Conservation (phyloP, 2,888 invertebrate species). For the Drosophila tanythrix region DNA sequence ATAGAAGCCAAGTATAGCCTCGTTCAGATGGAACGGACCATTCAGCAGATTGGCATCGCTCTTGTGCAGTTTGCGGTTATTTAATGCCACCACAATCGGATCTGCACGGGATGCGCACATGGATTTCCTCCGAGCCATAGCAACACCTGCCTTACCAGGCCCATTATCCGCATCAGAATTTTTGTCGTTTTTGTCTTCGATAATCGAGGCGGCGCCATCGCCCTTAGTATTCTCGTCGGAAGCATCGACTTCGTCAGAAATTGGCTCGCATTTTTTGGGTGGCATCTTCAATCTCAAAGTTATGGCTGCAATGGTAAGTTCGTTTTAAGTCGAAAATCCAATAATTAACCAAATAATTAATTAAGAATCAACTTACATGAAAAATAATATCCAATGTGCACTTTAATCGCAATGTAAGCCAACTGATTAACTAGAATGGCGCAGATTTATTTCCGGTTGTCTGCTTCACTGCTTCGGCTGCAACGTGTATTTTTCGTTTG, state of each 20-base stretch:
- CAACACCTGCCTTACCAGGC: not conserved
- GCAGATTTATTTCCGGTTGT: too few relatives aligned
- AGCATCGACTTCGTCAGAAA: too few relatives aligned
- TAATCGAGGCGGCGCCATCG: not conserved
- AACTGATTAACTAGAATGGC: too few relatives aligned
- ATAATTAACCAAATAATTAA: not conserved
- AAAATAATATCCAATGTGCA: too few relatives aligned
- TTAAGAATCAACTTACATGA: not conserved
- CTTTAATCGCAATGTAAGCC: too few relatives aligned
- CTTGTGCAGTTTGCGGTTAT: conserved; percentile 86
- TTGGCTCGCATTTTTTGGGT: too few relatives aligned
- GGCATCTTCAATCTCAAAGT: not conserved
- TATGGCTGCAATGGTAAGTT: not conserved
- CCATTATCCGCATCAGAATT: not conserved
- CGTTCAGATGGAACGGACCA: conserved; percentile 94
- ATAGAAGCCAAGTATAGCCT: conserved; percentile 93
- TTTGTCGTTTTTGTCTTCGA: not conserved
- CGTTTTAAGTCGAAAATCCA: not conserved
- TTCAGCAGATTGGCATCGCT: conserved; percentile 92
- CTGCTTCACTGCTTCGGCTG: too few relatives aligned
- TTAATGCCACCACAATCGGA: conserved; percentile 90
- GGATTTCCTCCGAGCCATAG: conserved; percentile 39
- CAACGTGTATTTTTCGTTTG: not conserved
- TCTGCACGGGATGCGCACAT: conserved; percentile 71
- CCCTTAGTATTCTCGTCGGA: conserved; percentile 21